Percentiles rank a stretch among this genome's conserved stretches.
These are phyloP conservation scores for Parasteatoda lunata DNA, from an alignment of 2,888 invertebrate species.

Conservation along the genomic window DNA sequence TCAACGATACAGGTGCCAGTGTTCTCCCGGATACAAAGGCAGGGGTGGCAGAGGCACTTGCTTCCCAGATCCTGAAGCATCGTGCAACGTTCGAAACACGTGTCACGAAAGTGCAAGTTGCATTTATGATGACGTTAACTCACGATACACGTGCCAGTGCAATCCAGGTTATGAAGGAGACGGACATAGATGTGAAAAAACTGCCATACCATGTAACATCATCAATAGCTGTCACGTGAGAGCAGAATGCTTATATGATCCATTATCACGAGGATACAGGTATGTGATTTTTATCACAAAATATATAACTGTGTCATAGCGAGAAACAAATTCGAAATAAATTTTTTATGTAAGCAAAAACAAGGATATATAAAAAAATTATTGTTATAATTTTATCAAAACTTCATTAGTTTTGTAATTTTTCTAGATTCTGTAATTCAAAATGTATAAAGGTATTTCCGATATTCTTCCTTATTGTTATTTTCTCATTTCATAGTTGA, in stretches of 20 bases:
- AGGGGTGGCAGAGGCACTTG: constrained; percentile 72
- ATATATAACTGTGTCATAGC: neutral
- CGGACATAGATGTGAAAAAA: constrained; percentile 72
- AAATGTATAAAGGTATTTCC: too few relatives aligned
- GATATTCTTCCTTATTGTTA: too few relatives aligned
- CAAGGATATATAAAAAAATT: too few relatives aligned
- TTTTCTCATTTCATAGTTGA: too few relatives aligned
- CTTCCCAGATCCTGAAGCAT: constrained; percentile 74
- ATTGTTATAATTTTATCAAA: too few relatives aligned
- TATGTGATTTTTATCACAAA: constrained; percentile 49
- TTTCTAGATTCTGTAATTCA: too few relatives aligned
- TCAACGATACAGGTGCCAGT: constrained; percentile 75
- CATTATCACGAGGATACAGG: constrained; percentile 50
- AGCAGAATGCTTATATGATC: constrained; percentile 78
- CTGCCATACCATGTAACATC: constrained; percentile 72
- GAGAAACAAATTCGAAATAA: neutral
- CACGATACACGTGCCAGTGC: constrained; percentile 75
- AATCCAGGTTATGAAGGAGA: constrained; percentile 75
- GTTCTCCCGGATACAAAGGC: constrained; percentile 75
- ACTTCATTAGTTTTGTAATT: too few relatives aligned
- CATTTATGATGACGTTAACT: constrained; percentile 75
- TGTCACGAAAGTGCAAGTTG: constrained; percentile 90
- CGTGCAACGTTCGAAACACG: constrained; percentile 84
- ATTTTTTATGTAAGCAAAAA: too few relatives aligned
- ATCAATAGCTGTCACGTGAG: constrained; percentile 75